phyloP scores from a whole-genome alignment of 2,888 invertebrate species.

The Drosophila demipolita region DNA sequence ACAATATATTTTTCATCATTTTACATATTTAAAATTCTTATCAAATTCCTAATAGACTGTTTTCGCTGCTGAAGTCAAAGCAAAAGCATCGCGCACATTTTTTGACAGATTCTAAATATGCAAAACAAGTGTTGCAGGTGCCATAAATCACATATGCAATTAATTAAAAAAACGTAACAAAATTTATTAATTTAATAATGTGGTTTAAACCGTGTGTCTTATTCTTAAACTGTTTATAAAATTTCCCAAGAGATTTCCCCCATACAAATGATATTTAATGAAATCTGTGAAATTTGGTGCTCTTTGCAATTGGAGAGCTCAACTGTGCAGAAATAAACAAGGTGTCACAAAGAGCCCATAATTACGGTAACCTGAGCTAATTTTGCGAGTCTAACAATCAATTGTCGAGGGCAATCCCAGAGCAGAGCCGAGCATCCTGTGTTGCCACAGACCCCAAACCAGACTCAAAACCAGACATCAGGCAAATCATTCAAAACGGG shows the following conservation, averaged over 20 bases:
- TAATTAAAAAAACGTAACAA: too few relatives aligned
- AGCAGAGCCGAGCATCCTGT: conserved; percentile 55
- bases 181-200: not conserved
- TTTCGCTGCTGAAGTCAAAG: not conserved
- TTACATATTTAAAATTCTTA: not conserved
- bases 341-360: conserved; percentile 54
- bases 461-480: conserved; percentile 6
- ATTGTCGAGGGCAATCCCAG: conserved; percentile 43
- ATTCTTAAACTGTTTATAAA: not conserved
- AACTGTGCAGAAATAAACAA: conserved; percentile 52
- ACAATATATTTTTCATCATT: not conserved
- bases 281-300: not conserved
- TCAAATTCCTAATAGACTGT: fast-evolving
- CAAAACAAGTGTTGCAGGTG: too few relatives aligned
- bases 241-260: not conserved
- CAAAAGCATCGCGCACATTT: not conserved
- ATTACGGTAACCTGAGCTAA: conserved; percentile 79
- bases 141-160: too few relatives aligned
- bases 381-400: conserved; percentile 71
- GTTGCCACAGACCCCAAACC: conserved; percentile 11
- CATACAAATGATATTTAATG: not conserved
- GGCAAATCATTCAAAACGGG: conserved; percentile 19
- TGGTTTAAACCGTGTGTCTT: not conserved
- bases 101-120: not conserved
- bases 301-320: conserved; percentile 50